phyloP scores from a whole-genome alignment of 2,113 vertebrate species.

The Argyrosomus japonicus region DNA sequence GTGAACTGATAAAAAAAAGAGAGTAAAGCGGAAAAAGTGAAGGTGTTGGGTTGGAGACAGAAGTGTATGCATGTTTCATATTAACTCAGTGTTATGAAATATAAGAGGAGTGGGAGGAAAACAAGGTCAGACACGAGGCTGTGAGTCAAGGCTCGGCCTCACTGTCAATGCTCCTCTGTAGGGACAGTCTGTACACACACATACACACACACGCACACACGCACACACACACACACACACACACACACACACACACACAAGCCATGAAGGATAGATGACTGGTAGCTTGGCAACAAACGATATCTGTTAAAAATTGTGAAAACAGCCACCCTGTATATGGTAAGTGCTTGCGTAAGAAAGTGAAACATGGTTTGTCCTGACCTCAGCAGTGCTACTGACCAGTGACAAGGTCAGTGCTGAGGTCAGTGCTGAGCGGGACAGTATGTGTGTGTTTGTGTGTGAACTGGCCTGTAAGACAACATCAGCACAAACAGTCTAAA shows the following conservation, averaged over 20 bases:
- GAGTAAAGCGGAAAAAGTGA: not conserved
- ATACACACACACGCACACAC: not conserved
- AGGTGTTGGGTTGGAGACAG: not conserved
- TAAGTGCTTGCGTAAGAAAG: constrained; percentile 43
- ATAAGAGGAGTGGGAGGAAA: constrained; percentile 19
- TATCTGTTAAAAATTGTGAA: constrained; percentile 1
- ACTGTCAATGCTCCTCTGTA: constrained; percentile 38
- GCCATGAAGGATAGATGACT: constrained; percentile 19
- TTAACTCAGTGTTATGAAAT: constrained; percentile 27
- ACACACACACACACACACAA: constrained; percentile 17
- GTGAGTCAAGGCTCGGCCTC: constrained; percentile 22
- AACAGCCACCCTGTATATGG: not conserved
- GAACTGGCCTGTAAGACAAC: constrained; percentile 64
- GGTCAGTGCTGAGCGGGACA: constrained; percentile 55
- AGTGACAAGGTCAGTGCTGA: constrained; percentile 64
- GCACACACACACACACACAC: constrained; percentile 9
- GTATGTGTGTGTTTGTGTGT: constrained; percentile 49
- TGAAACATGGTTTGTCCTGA: constrained; percentile 51
- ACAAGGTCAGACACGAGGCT: constrained; percentile 31
- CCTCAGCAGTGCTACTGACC: constrained; percentile 42
- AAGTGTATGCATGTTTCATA: constrained; percentile 9
- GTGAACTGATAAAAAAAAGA: not conserved
- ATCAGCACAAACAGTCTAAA: constrained; percentile 73
- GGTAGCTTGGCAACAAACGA: constrained; percentile 13
- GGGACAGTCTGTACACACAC: constrained; percentile 17